Evolutionary conservation across 2,113 vertebrate species (phyloP).

Genomic region (Elachura formosa): DNA sequence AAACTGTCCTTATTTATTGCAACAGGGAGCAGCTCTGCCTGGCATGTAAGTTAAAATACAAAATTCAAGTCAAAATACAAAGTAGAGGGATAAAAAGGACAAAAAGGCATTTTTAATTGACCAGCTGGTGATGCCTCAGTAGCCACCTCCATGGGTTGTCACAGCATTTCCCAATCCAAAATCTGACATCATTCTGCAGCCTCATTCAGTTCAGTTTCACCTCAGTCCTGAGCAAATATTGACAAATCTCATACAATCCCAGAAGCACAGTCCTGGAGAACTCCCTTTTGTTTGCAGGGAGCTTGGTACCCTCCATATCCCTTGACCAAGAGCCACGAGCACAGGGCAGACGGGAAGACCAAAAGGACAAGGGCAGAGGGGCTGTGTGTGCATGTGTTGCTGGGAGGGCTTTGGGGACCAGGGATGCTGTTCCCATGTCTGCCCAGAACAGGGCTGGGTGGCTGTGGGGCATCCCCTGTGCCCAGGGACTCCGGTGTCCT

Average conservation of each 20-base stretch:
- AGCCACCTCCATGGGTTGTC: not conserved
- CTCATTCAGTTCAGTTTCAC: not conserved
- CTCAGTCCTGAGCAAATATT: slow-evolving; percentile 5
- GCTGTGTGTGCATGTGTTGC: not conserved
- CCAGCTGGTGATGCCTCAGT: not conserved
- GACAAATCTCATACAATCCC: not conserved
- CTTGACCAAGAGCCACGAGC: not conserved
- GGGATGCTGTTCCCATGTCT: not conserved
- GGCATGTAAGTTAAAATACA: not conserved
- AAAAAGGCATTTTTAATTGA: not conserved
- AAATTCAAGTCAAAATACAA: not conserved
- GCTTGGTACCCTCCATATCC: not conserved
- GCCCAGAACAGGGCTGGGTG: not conserved
- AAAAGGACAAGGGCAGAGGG: not conserved
- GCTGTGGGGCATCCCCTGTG: rapidly evolving
- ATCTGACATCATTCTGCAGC: not conserved
- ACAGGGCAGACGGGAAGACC: not conserved
- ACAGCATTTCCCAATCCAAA: not conserved
- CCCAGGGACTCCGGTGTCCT: not conserved
- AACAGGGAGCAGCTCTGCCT: not conserved
- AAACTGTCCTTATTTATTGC: not conserved
- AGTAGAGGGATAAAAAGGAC: not conserved
- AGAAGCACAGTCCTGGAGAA: not conserved
- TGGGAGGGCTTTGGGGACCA: not conserved
- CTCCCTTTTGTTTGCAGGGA: not conserved